Evolutionary conservation across 2,888 invertebrate species (phyloP), one percentile per base, ranked within the genome.

Genomic region (Blastobasis adustella): DNA sequence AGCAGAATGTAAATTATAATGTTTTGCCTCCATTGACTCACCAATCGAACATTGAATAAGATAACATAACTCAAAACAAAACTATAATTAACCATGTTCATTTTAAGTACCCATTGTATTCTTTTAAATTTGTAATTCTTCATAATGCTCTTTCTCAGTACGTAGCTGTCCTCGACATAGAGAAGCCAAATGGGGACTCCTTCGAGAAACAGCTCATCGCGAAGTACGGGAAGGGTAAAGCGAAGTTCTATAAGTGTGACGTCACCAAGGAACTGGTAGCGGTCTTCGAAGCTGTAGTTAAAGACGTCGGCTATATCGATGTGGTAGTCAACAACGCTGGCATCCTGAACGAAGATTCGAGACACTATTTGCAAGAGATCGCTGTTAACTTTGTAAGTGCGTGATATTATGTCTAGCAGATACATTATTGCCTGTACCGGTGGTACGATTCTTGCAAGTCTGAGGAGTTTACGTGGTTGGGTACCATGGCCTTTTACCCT

Each of bases 351-450:
- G 78, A 78, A 37, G 58, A 60, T 4, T 52, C 59, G 9, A 55
- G 66, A 1, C 44, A 56, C 7, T 78, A 73, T 45, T 71, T 63
- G 53, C 75, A 71, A 51, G 63, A 63, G 49, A 73, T 77, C 49
- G 66, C 62, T 39, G 55, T 79, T 6, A 80, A 80, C 62, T 56
- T 76, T 49, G 80, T 79, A 60, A 68, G 76, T 69, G 6, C n/a
- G 36, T 23, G 23, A 2, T 23, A 3, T 23, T 23, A 23, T 23
- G 23, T 23, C 23, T 23, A 23, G 3, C 23, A 2, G 23, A 23
- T 3, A 23, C 23, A 2, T 23, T 23, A 23, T 23, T 23, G 23
- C 23, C 23, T 3, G 23, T 23, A 3, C 1, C 23, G 23, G 23
- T 23, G 23, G 23, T 23, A 23, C 2, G 23, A 23, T 23, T 23